Conservation (phyloP, 2,113 vertebrate species). For the Peromyscus leucopus region DNA sequence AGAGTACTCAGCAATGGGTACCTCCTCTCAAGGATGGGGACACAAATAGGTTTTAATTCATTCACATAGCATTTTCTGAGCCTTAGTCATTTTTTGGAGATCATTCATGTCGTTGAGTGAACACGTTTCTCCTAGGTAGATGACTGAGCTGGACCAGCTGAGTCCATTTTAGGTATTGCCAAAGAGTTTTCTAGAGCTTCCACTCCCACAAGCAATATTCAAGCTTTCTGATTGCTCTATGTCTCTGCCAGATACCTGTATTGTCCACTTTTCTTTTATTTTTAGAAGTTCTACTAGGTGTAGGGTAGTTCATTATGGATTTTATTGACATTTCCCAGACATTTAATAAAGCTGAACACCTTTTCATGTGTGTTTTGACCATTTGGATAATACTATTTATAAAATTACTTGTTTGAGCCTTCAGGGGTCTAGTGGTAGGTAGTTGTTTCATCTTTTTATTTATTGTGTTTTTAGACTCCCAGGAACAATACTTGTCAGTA, state of each 20-base stretch:
- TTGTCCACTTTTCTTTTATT: not conserved
- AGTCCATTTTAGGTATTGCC: not conserved
- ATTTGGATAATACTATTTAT: not conserved
- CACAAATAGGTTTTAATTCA: not conserved
- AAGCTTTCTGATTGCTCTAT: not conserved
- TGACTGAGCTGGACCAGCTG: not conserved
- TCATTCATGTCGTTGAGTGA: not conserved
- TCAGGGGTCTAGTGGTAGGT: not conserved
- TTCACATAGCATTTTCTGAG: not conserved
- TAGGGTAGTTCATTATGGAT: not conserved
- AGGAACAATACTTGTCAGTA: not conserved
- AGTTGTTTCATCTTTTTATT: not conserved
- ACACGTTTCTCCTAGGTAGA: not conserved
- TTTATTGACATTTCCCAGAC: not conserved
- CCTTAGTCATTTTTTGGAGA: not conserved
- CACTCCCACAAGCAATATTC: rapidly evolving
- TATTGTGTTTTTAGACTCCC: not conserved
- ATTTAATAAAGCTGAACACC: not conserved
- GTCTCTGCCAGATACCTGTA: not conserved
- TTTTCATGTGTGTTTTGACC: not conserved
- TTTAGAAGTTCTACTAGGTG: not conserved
- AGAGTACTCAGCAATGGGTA: not conserved
- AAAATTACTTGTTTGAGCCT: not conserved
- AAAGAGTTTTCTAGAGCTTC: not conserved
- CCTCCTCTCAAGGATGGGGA: not conserved